Conservation (phyloP, 2,797 vertebrate species). For the Pangasius krempfi region DNA sequence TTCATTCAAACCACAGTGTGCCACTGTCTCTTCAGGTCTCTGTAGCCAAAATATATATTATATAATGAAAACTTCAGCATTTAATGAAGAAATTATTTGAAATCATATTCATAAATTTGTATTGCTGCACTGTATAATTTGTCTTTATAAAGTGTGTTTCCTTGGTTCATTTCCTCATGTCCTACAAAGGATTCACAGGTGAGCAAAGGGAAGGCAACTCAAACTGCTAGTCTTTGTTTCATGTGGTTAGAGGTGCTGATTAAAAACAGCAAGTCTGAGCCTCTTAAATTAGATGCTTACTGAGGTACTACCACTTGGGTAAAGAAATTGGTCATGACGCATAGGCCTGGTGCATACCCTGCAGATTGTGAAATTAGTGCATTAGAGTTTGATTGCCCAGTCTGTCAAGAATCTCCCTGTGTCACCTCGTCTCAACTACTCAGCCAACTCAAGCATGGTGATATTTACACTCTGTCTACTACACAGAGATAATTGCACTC, state of each 20-base stretch:
- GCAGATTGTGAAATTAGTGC: slow-evolving; percentile 41
- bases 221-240: neutral
- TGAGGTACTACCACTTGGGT: slow-evolving; percentile 11
- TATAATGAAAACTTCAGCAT: neutral
- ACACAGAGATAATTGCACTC: slow-evolving; percentile 54
- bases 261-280: slow-evolving; percentile 12
- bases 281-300: slow-evolving; percentile 11
- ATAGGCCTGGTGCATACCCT: neutral
- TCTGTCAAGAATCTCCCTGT: slow-evolving; percentile 42
- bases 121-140: neutral
- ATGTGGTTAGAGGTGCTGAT: slow-evolving; percentile 13
- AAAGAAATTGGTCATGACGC: slow-evolving; percentile 28
- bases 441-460: slow-evolving; percentile 33
- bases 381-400: slow-evolving; percentile 38
- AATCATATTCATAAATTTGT: neutral
- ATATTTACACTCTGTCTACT: slow-evolving; percentile 50
- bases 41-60: neutral
- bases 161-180: neutral
- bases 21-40: neutral
- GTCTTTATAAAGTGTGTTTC: neutral
- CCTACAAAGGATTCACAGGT: slow-evolving; percentile 4
- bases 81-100: neutral
- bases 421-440: slow-evolving; percentile 44
- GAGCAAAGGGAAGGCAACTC: slow-evolving; percentile 5
- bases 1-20: neutral